Percentiles rank a stretch among this genome's conserved stretches.
Conservation (phyloP, 2,797 vertebrate genomes). For the Sebastes matsubarae region DNA sequence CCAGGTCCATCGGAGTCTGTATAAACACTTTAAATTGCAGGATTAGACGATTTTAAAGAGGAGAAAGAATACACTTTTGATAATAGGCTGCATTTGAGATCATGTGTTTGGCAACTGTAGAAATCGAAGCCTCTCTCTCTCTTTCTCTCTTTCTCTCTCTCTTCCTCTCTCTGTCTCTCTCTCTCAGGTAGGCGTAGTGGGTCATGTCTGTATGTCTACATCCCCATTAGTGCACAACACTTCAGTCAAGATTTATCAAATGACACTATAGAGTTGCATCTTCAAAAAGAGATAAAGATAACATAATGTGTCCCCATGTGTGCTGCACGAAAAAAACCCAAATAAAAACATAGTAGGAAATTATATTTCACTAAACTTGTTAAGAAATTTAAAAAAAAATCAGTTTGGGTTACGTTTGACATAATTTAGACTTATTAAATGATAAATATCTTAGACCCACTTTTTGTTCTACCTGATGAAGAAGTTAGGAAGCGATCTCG, state of each 20-base stretch:
- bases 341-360: background rate
- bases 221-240: background rate
- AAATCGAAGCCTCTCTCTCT: background rate
- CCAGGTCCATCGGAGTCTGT: background rate
- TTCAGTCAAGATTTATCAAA: background rate
- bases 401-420: background rate
- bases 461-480: background rate
- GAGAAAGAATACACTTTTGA: background rate
- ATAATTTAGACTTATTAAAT: background rate
- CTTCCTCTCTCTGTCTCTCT: background rate
- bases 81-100: background rate
- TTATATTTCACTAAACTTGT: background rate
- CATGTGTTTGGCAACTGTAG: background rate
- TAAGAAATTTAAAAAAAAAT: too few relatives aligned
- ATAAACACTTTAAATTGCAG: background rate
- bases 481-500: background rate
- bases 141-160: background rate
- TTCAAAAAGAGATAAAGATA: background rate
- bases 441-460: background rate
- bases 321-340: fast-evolving
- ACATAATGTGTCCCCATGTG: background rate
- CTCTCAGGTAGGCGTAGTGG: background rate
- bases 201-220: background rate
- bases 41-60: background rate
- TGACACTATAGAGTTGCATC: background rate